Base-by-base conservation (phyloP, 2,113 vertebrate genomes). In the Myotis lucifugus region DNA sequence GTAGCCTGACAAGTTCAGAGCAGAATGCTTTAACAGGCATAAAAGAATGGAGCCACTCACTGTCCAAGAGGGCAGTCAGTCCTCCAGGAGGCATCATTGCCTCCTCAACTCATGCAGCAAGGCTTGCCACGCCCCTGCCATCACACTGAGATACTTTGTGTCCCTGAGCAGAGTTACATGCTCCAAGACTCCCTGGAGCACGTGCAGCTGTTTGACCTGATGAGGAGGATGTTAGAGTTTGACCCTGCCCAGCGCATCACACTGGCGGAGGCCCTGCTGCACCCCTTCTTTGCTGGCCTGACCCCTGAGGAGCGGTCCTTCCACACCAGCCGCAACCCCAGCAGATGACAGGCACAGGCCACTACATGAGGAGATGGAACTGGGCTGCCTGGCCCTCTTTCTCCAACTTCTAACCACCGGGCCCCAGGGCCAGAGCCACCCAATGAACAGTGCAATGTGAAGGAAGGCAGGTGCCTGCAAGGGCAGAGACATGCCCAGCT, bases 141-240 rank as follows among this genome's bases (percentile, higher is more conserved):
- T 81, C 87, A 86, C 93, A 94, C 93, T 95, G 93, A 91, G 93
- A 92, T 76, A 32, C 96, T 59, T 66, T 93, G 76, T 96, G 64
- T 87, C 95, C 88, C 88, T 92, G 92, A 92, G 5, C 98, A 99
- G 99, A 98, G 99, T 0, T 99, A 99, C 97, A 99, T 99, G 99
- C 90, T 98, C 87, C 99, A 98, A 0, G 99, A 99, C 88, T 97
- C 98, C 0, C 95, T 98, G 82, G 99, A 99, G 84, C 99, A 99
- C 5, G 98, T 98, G 4, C 99, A 99, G 98, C 98, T 99, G 84
- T 99, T 99, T 50, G 99, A 99, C 98, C 98, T 99, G 96, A 98
- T 99, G 78, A 97, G 99, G 97, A 99, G 98, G 98, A 99, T 99
- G 99, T 93, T 99, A 97, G 99, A 99, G 27, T 99, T 99, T 0